Evolutionary conservation across 2,113 vertebrate genomes (phyloP), one percentile per base, ranked within the genome.

Genomic region (Oostethus manadensis): DNA sequence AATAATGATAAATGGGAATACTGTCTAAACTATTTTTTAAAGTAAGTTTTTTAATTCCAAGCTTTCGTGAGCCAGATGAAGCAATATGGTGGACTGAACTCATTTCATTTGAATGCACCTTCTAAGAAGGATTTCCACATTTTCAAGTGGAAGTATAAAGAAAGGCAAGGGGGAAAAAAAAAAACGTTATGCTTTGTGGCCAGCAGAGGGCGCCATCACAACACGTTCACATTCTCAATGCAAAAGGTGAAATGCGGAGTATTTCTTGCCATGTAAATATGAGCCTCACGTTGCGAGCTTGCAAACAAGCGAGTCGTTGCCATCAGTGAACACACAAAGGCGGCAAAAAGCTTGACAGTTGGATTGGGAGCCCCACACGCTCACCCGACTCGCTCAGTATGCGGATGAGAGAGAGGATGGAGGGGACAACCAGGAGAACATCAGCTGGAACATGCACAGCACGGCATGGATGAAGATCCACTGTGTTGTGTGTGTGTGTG

Each of bases 251-350:
- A 88, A 88, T 65, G 60, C 83, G 79, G 71, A 70, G 75, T 50
- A 49, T 89, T 89, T 86, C 85, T 88, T 90, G 80, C 74, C 72
- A 68, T 68, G 80, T 74, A 66, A 75, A 81, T 62, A 83, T 66
- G 83, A 70, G 65, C 85, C 67, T 80, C 26, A 48, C 72, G 82
- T 80, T 78, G 68, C 73, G 81, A 78, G 63, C 77, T 62, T 47
- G 54, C 59, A 78, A 78, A 79, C 74, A 78, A 60, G 74, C 50
- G 69, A 76, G 84, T 68, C 58, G 57, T 15, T 70, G 73, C 10
- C 35, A 38, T 38, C 21, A 62, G 46, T 53, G 14, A 66, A 81
- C 51, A 76, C 74, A 79, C 74, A 78, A 59, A 81, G 13, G 38
- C 76, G 74, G 75, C 79, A 46, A 62, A 63, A 70, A 81, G 69